These are phyloP conservation scores for Chironex yamaguchii DNA, from an alignment of 30 jellyfish, hydroid and myxozoan genomes.

Conservation along the genomic window DNA sequence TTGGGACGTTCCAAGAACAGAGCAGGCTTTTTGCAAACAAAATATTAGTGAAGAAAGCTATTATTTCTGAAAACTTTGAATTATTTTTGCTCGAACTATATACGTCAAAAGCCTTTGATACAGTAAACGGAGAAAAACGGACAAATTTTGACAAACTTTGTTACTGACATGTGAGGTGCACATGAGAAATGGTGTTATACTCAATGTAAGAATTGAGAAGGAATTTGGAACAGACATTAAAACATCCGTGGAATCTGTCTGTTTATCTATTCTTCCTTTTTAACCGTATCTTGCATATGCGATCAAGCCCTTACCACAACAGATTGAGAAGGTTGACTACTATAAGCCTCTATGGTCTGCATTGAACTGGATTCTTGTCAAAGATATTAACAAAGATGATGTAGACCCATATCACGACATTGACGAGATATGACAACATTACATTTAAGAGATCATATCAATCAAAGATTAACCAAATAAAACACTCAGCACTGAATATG, in stretches of 20 bases:
- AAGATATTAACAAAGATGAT: neutral
- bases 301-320: neutral
- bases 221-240: neutral
- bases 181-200: neutral
- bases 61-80: neutral
- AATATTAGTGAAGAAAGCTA: neutral
- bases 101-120: neutral
- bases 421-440: neutral
- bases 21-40: neutral
- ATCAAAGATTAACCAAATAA: neutral
- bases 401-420: neutral
- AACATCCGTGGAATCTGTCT: neutral
- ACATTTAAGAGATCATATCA: neutral
- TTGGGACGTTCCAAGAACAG: neutral
- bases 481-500: neutral
- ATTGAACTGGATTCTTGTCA: neutral
- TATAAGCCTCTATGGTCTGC: neutral
- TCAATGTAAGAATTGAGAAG: neutral
- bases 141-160: neutral
- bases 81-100: neutral
- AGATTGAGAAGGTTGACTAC: neutral
- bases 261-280: neutral
- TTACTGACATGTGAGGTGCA: neutral
- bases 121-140: neutral
- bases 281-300: neutral